Conservation (phyloP, 2,888 invertebrate genomes). For the Julus scandinavius region DNA sequence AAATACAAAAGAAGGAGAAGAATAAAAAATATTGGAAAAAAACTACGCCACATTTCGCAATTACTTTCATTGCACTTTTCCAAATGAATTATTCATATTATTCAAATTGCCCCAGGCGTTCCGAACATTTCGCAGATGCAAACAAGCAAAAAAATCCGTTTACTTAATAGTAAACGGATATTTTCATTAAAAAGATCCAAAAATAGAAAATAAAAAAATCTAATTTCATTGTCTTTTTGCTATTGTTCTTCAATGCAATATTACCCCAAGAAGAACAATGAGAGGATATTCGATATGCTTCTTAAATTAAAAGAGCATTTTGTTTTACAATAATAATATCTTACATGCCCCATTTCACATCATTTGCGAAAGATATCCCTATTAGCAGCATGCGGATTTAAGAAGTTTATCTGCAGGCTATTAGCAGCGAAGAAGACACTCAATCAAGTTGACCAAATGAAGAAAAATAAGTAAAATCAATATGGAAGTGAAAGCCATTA, state of each 20-base stretch:
- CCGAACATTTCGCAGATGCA: not conserved
- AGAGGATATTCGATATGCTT: not conserved
- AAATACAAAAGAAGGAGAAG: not conserved
- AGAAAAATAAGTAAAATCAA: conserved; percentile 27
- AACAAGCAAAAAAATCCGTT: not conserved
- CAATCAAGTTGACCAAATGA: conserved; percentile 12
- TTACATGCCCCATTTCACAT: not conserved
- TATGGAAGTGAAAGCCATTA: conserved; percentile 10
- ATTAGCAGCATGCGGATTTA: not conserved
- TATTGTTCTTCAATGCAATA: not conserved
- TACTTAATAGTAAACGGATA: not conserved
- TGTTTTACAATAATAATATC: not conserved
- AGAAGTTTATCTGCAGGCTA: not conserved
- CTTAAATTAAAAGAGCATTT: not conserved
- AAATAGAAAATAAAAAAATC: not conserved
- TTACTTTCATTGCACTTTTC: not conserved
- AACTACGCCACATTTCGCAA: not conserved
- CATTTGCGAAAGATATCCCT: conserved; percentile 9
- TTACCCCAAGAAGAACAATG: not conserved
- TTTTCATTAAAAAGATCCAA: not conserved
- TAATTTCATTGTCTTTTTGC: not conserved
- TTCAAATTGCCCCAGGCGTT: not conserved
- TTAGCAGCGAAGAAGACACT: not conserved
- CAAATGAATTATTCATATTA: conserved; percentile 2
- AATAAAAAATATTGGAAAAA: not conserved